Evolutionary conservation across 2,113 vertebrate genomes (phyloP), one percentile per base, ranked within the genome.

Genomic region (Opisthocomus hoazin): DNA sequence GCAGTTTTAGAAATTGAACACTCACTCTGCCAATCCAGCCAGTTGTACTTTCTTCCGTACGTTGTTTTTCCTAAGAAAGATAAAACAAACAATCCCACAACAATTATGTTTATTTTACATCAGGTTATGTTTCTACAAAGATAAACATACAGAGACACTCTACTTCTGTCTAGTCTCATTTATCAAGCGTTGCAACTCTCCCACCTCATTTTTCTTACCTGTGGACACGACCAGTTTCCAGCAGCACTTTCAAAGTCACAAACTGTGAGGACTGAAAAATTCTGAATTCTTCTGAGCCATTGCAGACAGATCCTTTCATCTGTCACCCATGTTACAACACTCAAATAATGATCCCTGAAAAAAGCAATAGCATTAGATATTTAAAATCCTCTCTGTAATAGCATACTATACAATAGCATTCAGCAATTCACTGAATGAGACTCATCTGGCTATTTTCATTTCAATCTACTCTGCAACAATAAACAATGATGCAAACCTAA

Each of bases 21-120:
- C 99, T 99, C 97, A 99, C 99, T 96, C 98, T 98, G 84, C 99
- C 99, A 91, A 99, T 97, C 99, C 99, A 99, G 90, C 99, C 99
- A 7, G 98, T 99, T 79, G 37, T 84, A 96, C 99, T 99, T 37
- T 50, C 97, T 97, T 99, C 99, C 5, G 94, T 96, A 89, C 85
- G 96, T 5, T 97, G 91, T 85, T 96, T 95, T 43, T 24, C 78
- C 98, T 98, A 86, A 58, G 56, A 90, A 94, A 8, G 15, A 78
- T 64, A 96, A 94, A 89, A 89, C 43, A 93, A 96, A 87, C 81
- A 92, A 86, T 48, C 50, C 81, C 41, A 84, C 78, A 84, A 87
- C 21, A 92, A 64, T 92, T 76, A 88, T 64, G 54, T 50, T 78
- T 92, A 63, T 83, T 91, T 86, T 84, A 68, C 17, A 77, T 41